Conservation (phyloP, 2,888 invertebrate genomes). For the Prenolepis imparis region DNA sequence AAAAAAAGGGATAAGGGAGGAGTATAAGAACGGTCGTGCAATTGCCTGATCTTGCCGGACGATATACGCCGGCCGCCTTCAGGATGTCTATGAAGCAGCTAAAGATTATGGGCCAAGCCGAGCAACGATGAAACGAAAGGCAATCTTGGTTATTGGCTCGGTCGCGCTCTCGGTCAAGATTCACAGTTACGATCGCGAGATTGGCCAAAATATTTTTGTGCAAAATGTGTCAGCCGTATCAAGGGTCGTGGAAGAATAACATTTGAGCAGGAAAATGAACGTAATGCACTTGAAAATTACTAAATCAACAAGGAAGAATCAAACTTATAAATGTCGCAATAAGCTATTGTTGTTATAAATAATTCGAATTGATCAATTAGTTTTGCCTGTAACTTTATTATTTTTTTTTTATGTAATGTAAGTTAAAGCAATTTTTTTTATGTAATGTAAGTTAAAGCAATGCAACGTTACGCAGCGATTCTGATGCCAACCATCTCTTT, state of each 20-base stretch:
- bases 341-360: background rate
- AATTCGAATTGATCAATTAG: background rate
- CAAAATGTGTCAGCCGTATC: conserved; percentile 70
- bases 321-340: background rate
- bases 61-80: conserved; percentile 65
- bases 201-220: conserved; percentile 63
- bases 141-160: conserved; percentile 82
- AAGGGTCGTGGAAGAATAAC: conserved; percentile 64
- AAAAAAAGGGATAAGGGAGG: conserved; percentile 25
- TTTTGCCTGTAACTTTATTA: background rate
- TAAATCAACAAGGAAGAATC: conserved; percentile 49
- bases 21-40: conserved; percentile 42
- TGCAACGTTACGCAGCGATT: background rate
- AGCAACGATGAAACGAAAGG: conserved; percentile 75
- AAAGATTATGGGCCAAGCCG: conserved; percentile 74
- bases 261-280: conserved; percentile 40
- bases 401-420: too few relatives aligned
- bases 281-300: conserved; percentile 1
- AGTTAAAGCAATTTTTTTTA: background rate
- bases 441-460: background rate
- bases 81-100: conserved; percentile 58
- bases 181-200: conserved; percentile 71
- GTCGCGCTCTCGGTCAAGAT: conserved; percentile 73
- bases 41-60: conserved; percentile 59
- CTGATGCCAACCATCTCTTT: conserved; percentile 46